These are phyloP conservation scores for Rhagonycha fulva DNA, from an alignment of 2,888 invertebrate genomes.

Conservation along the genomic window DNA sequence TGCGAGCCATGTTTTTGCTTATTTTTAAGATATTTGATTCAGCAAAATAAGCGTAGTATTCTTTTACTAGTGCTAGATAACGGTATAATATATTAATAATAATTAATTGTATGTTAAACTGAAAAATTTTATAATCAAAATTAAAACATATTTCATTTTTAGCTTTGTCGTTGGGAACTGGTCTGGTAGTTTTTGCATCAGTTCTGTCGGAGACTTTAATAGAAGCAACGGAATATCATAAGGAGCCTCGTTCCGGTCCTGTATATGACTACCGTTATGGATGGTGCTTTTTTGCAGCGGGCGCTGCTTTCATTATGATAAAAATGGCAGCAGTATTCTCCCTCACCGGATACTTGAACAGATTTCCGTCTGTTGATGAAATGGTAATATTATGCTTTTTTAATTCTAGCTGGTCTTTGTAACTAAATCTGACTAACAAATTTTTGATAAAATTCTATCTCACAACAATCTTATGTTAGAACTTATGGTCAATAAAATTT, in stretches of 20 bases:
- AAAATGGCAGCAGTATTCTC: slow-evolving; percentile 63
- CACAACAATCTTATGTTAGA: not conserved
- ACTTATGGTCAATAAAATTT: not conserved
- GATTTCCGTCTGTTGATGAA: slow-evolving; percentile 64
- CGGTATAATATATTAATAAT: not conserved
- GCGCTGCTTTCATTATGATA: slow-evolving; percentile 63
- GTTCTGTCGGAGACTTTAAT: slow-evolving; percentile 63
- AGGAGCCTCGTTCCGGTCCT: slow-evolving; percentile 47
- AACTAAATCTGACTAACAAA: not conserved
- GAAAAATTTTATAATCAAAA: not conserved
- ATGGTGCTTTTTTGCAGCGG: slow-evolving; percentile 67
- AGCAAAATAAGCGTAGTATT: not conserved
- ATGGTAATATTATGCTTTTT: slow-evolving; percentile 55
- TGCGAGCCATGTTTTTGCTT: not conserved
- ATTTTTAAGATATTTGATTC: not conserved
- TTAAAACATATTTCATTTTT: slow-evolving; percentile 45
- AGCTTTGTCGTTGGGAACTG: slow-evolving; percentile 65
- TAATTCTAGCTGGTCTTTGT: not conserved
- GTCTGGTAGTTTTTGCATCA: slow-evolving; percentile 64
- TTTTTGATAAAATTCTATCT: not conserved
- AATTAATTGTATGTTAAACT: not conserved
- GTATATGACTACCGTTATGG: slow-evolving; percentile 60
- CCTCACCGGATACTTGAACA: slow-evolving; percentile 63
- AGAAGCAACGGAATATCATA: slow-evolving; percentile 56
- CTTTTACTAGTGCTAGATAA: not conserved